Evolutionary conservation across 2,888 invertebrate genomes (phyloP), one percentile per base, ranked within the genome.

Genomic region (Gasteruption jaculator): DNA sequence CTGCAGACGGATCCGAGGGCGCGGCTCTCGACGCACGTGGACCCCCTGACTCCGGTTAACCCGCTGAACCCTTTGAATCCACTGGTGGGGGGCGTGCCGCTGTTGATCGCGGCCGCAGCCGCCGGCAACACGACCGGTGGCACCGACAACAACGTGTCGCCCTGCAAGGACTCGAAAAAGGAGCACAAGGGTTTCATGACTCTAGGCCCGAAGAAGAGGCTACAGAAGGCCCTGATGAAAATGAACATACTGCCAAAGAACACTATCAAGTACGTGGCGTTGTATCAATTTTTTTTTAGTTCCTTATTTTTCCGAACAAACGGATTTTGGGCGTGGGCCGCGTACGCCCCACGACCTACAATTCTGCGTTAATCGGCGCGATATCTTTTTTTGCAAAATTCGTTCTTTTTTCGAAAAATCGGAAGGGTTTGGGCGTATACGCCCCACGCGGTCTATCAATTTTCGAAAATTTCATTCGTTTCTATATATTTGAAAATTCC

Each of bases 191-290:
- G 86, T 40, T 92, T 91, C 62, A 91, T 91, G 89, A 92, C 92
- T 19, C 75, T 90, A 45, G 91, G 89, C 2, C 88, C 91, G 37
- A 90, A 90, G 62, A 80, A 86, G 53, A 79, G 88, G 57, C 73
- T 93, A 42, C 88, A 88, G 60, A 89, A 86, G 71, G 89, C 88
- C 45, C 77, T 91, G 57, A 86, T 86, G 75, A 90, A 87, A 74
- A 89, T 92, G 81, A 92, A 91, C 71, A 83, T 93, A 61, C 76
- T 90, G 57, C 87, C 87, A 59, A 90, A 88, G 76, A 87, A 88
- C 71, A 82, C 83, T 52, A 84, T 87, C 49, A 76, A 76, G 71
- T 72, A 42, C 60, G 68, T 60, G 18, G 30, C 5, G 12, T 25
- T 7, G n/a, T n/a, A n/a, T n/a, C n/a, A n/a, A n/a, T n/a, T n/a